Evolutionary conservation across 2,113 vertebrate species (phyloP), one percentile per base, ranked within the genome.

Genomic region (Apistogramma diplotaenia): DNA sequence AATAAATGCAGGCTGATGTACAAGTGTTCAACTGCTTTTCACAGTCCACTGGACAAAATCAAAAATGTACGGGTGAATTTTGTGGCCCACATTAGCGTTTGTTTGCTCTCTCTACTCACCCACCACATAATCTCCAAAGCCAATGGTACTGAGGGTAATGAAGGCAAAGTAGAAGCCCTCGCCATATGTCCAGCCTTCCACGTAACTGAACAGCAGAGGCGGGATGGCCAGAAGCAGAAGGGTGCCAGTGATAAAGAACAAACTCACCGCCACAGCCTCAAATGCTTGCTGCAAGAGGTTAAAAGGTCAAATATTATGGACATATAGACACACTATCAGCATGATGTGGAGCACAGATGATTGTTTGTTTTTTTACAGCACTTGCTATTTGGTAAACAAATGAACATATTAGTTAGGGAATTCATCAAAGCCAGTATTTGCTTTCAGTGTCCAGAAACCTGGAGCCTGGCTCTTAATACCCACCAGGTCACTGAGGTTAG

Each of bases 161-260:
- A 99, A 98, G 86, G 96, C 91, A n/a, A 97, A 99, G 89, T 98
- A 98, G 91, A 98, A 96, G 8, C 96, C 95, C 81, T 97, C 96
- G 27, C 96, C 87, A 1, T 96, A 97, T n/a, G 93, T 95, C 97
- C 97, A 98, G 55, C 94, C 96, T 90, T 99, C 97, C 86, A 97
- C 96, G 0, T 96, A 95, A 88, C 97, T 97, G 95, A 99, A 98
- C 79, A 97, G 86, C 88, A 98, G 60, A 15, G 97, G 96, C 0
- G 98, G 97, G 73, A 97, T 94, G 86, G 98, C 92, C 83, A 98
- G 93, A 61, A 98, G 94, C 72, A 96, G 89, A 86, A 98, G 80
- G 18, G 96, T 96, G 33, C 97, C 97, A 58, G 93, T 67, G 40
- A 89, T 87, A 82, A 98, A 92, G 93, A 97, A 97, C 61, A 95